Conservation (phyloP, 2,888 invertebrate species). For the Leptinotarsa tumamoca region DNA sequence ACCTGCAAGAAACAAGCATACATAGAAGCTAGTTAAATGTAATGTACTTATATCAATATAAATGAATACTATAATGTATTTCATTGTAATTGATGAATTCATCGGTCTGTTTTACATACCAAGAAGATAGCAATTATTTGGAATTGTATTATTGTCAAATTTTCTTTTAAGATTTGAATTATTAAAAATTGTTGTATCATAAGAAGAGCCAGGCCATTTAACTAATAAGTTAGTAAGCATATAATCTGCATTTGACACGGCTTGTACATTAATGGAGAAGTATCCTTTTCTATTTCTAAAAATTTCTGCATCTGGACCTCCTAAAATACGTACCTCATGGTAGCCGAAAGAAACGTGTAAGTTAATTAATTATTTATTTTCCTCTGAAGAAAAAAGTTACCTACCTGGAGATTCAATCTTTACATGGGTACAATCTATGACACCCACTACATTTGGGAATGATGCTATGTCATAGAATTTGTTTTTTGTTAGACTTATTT, state of each 20-base stretch:
- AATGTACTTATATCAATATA: not conserved
- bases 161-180: slow-evolving; percentile 17
- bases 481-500: not conserved
- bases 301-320: slow-evolving; percentile 27
- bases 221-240: slow-evolving; percentile 22
- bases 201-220: slow-evolving; percentile 29
- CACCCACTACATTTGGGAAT: slow-evolving; percentile 14
- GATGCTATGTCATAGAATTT: slow-evolving; percentile 15
- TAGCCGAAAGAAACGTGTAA: not conserved
- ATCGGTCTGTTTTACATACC: slow-evolving; percentile 3
- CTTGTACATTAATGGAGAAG: slow-evolving; percentile 33
- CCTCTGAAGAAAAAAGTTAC: not conserved
- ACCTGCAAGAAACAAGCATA: slow-evolving; percentile 14
- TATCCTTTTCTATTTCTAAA: slow-evolving; percentile 30
- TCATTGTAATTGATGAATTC: slow-evolving; percentile 1
- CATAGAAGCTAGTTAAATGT: not conserved
- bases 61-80: slow-evolving; percentile 1
- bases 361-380: not conserved
- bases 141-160: slow-evolving; percentile 22
- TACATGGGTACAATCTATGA: slow-evolving; percentile 19
- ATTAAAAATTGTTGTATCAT: slow-evolving; percentile 33
- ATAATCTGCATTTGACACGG: slow-evolving; percentile 20
- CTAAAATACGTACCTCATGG: slow-evolving; percentile 1
- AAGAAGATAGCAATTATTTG: slow-evolving; percentile 24
- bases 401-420: slow-evolving; percentile 22